Percentiles rank a stretch among this genome's conserved stretches.
Conservation (phyloP, 2,888 invertebrate species). For the Acrocera orbiculus region DNA sequence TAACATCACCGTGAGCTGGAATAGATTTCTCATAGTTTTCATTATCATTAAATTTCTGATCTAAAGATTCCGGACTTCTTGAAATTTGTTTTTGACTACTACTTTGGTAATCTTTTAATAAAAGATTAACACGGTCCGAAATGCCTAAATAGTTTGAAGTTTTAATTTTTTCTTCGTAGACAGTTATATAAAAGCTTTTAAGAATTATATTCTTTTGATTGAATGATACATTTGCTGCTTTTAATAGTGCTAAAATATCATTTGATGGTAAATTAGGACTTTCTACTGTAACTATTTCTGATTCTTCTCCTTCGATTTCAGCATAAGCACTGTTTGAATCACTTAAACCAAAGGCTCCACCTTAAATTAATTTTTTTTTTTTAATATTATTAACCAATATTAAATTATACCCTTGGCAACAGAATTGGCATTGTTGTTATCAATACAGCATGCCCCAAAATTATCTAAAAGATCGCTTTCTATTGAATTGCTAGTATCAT, state of each 20-base stretch:
- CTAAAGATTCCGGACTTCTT: constrained; percentile 5
- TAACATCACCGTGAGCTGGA: constrained; percentile 65
- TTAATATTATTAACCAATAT: neutral
- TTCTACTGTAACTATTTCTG: constrained; percentile 58
- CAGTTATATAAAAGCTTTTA: constrained; percentile 38
- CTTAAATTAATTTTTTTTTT: constrained; percentile 12
- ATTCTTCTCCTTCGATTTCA: constrained; percentile 69
- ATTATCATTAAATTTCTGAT: constrained; percentile 36
- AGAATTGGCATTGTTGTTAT: constrained; percentile 36
- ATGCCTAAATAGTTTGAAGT: constrained; percentile 24
- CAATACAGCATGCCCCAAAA: constrained; percentile 38
- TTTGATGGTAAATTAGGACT: constrained; percentile 52
- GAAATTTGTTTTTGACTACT: constrained; percentile 3
- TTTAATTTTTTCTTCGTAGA: constrained; percentile 37
- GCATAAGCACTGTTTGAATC: constrained; percentile 47
- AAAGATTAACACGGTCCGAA: constrained; percentile 42
- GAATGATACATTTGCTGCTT: no score
- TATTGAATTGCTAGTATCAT: constrained; percentile 41
- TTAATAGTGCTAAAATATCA: constrained; percentile 51
- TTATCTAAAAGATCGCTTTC: constrained; percentile 39
- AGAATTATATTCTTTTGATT: constrained; percentile 37
- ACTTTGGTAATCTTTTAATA: constrained; percentile 41
- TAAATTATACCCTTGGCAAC: constrained; percentile 18
- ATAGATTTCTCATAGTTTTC: constrained; percentile 65
- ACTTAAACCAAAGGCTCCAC: constrained; percentile 37